Percentiles rank a stretch among this genome's conserved stretches.
phyloP scores from a whole-genome alignment of 2,797 vertebrate species.

The Gallirallus australis region DNA sequence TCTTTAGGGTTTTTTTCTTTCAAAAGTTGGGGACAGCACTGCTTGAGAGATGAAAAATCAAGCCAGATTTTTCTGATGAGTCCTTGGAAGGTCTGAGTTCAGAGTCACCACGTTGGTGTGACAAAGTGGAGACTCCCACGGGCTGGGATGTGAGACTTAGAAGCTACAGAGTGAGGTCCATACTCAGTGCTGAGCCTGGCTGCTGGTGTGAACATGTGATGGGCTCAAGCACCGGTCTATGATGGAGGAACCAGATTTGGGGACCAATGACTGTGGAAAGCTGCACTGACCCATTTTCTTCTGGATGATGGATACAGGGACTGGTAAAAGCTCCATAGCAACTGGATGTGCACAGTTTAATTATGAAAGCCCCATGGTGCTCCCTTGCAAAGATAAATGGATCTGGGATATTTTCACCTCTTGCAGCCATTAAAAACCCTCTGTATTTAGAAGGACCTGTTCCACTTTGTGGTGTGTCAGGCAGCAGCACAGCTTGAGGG shows the following conservation, averaged over 20 bases:
- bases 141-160: not conserved
- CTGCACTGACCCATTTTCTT: conserved; percentile 72
- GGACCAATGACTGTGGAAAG: not conserved
- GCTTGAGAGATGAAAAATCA: not conserved
- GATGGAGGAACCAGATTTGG: not conserved
- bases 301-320: conserved; percentile 37
- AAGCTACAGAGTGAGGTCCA: not conserved
- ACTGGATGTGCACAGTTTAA: conserved; percentile 56
- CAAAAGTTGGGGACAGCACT: accelerated
- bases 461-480: not conserved
- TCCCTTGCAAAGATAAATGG: conserved; percentile 22
- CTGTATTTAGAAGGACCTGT: conserved; percentile 55
- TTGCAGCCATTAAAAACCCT: not conserved
- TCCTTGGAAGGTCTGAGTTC: not conserved
- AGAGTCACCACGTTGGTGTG: accelerated
- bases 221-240: accelerated
- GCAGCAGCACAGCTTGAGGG: not conserved
- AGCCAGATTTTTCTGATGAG: not conserved
- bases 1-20: not conserved
- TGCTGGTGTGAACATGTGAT: accelerated
- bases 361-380: conserved; percentile 48
- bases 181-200: not conserved
- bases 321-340: conserved; percentile 64
- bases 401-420: not conserved
- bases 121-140: not conserved